Evolutionary conservation across 2,113 vertebrate genomes (phyloP).

Genomic region (Syngnathus scovelli): DNA sequence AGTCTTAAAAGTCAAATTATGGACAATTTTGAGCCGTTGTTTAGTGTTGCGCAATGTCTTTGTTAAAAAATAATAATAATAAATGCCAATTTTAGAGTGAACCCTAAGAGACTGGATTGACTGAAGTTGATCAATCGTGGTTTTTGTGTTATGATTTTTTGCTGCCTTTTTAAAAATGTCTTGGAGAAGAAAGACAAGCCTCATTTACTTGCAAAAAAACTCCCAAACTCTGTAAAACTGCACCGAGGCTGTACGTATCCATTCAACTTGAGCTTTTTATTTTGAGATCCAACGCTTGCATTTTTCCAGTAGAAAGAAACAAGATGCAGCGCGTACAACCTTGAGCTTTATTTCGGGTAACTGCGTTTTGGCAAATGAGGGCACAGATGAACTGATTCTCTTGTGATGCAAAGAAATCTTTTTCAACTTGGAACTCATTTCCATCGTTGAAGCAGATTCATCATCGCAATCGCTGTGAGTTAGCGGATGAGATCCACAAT

Average conservation of each 20-base stretch:
- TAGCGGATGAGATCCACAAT: not conserved
- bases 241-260: slow-evolving; percentile 4
- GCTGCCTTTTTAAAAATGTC: too few species aligned
- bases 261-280: slow-evolving; percentile 1
- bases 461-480: slow-evolving; percentile 14
- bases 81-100: too few species aligned
- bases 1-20: slow-evolving; percentile 24
- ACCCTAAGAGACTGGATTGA: too few species aligned
- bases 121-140: too few species aligned
- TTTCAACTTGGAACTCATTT: slow-evolving; percentile 41
- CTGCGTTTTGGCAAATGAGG: slow-evolving; percentile 33
- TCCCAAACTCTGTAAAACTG: slow-evolving; percentile 1
- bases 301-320: slow-evolving; percentile 10
- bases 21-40: slow-evolving; percentile 20
- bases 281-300: not conserved
- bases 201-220: too few species aligned
- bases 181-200: too few species aligned
- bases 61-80: too few species aligned
- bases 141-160: too few species aligned
- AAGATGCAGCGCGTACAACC: slow-evolving; percentile 15
- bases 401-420: slow-evolving; percentile 33
- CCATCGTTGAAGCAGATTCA: slow-evolving; percentile 26
- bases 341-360: slow-evolving; percentile 22
- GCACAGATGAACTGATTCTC: slow-evolving; percentile 32
- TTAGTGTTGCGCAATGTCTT: too few species aligned